Evolutionary conservation across 2,888 invertebrate species (phyloP).

Genomic region (Piscicola geometra): DNA sequence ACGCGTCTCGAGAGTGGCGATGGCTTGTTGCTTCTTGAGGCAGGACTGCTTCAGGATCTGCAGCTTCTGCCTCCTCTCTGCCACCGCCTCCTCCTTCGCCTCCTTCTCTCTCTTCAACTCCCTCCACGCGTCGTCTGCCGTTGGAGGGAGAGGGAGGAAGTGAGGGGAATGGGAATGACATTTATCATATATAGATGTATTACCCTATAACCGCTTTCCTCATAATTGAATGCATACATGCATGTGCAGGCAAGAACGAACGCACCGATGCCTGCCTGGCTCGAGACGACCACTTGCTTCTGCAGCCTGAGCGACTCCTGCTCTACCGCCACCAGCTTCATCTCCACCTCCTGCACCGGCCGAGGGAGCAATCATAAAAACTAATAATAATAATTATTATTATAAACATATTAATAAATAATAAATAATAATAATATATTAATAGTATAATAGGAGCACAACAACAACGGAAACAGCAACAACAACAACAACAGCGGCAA

Average conservation of each 20-base stretch:
- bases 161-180: too few species aligned
- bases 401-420: background rate
- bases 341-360: slow-evolving; percentile 37
- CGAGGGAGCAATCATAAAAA: background rate
- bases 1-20: too few species aligned
- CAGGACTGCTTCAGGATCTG: slow-evolving; percentile 25
- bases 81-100: background rate
- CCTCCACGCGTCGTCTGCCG: slow-evolving; percentile 11
- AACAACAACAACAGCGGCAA: background rate
- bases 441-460: background rate
- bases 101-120: background rate
- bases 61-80: slow-evolving; percentile 24
- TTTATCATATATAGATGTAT: slow-evolving; percentile 53
- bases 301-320: slow-evolving; percentile 35
- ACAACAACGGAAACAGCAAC: background rate
- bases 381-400: background rate
- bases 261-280: background rate
- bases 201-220: too few species aligned
- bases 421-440: background rate
- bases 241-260: background rate
- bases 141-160: too few species aligned
- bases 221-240: too few species aligned
- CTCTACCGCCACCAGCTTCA: slow-evolving; percentile 33
- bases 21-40: slow-evolving; percentile 11
- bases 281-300: slow-evolving; percentile 23